phyloP scores from a whole-genome alignment of 2,113 vertebrate genomes.

The Carassius auratus region DNA sequence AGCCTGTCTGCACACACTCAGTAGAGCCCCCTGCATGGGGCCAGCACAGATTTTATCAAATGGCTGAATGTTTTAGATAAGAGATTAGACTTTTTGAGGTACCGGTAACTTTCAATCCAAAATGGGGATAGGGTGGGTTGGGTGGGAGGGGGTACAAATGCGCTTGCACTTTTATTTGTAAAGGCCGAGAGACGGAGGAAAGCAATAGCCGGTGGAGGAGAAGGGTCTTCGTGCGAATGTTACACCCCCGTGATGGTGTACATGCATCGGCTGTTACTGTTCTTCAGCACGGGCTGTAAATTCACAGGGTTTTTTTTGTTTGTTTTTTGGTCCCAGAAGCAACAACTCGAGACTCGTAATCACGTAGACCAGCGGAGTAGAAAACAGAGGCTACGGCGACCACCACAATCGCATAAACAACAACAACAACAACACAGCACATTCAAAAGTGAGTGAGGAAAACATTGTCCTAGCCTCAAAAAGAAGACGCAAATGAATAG shows the following conservation, averaged over 20 bases:
- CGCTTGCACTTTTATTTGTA: conserved; percentile 53
- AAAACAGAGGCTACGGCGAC: conserved; percentile 48
- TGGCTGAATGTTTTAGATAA: conserved; percentile 28
- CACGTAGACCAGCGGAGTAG: conserved; percentile 38
- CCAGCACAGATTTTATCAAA: conserved; percentile 37
- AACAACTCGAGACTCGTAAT: conserved; percentile 37
- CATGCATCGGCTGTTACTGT: conserved; percentile 37
- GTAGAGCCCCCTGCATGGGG: conserved; percentile 19
- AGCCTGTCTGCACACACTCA: conserved; percentile 53
- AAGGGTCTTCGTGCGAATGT: conserved; percentile 33
- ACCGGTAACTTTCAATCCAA: conserved; percentile 40
- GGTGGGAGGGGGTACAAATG: background rate
- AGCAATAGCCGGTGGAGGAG: conserved; percentile 36
- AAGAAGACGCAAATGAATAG: conserved; percentile 27
- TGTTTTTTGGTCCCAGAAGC: conserved; percentile 41
- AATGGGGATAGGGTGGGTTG: background rate
- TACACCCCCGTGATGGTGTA: background rate
- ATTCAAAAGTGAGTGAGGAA: conserved; percentile 22
- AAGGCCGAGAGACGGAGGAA: conserved; percentile 41
- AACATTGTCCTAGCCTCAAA: conserved; percentile 12
- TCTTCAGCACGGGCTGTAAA: conserved; percentile 28
- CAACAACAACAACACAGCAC: conserved; percentile 40
- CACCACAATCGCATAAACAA: conserved; percentile 43
- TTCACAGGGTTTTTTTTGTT: conserved; percentile 5
- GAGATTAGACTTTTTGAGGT: conserved; percentile 40